Evolutionary conservation across 2,888 invertebrate species (phyloP), one percentile per base, ranked within the genome.

Genomic region (Brachylomia viminalis): DNA sequence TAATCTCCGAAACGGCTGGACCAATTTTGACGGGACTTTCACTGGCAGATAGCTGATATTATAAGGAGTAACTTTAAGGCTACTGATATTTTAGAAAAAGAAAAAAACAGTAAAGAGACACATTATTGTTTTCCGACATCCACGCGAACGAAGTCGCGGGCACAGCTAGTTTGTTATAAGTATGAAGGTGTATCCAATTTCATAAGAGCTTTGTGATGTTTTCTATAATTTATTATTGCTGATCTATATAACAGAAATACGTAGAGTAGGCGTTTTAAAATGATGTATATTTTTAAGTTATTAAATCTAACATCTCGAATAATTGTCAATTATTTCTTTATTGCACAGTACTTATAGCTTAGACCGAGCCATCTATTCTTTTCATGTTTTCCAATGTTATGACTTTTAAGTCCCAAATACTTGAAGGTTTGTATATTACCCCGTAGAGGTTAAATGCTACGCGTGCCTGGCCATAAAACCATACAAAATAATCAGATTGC

Each of bases 121-220:
- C 38, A 5, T 38, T 38, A 38, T 38, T 38, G 5, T 38, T 33
- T 38, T 38, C 38, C 38, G 38, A 38, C 38, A 38, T 4, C 38
- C 38, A 38, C 38, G 38, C 38, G 38, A 38, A 38, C 38, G 38
- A 38, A 38, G 38, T 38, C 38, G 38, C 38, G 38, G 38, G 38
- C 2, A 38, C 38, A 38, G 38, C 38, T 38, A 38, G 38, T 38
- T 85, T 80, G 77, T 75, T 83, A 74, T 65, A 65, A 45, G 74
- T 58, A 76, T 59, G 58, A 74, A 52, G 38, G 72, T 71, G 71
- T 77, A 80, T 86, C 80, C 23, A 58, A 72, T 86, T 77, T 74
- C 79, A 77, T 84, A 59, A 64, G 72, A 68, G 64, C 47, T 79
- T 83, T 79, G 79, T 83, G n/a, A 52, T 83, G 52, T 65, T 67